Base-by-base conservation (phyloP, 64 coral and sea anemone species). In the Trachythela sp. region DNA sequence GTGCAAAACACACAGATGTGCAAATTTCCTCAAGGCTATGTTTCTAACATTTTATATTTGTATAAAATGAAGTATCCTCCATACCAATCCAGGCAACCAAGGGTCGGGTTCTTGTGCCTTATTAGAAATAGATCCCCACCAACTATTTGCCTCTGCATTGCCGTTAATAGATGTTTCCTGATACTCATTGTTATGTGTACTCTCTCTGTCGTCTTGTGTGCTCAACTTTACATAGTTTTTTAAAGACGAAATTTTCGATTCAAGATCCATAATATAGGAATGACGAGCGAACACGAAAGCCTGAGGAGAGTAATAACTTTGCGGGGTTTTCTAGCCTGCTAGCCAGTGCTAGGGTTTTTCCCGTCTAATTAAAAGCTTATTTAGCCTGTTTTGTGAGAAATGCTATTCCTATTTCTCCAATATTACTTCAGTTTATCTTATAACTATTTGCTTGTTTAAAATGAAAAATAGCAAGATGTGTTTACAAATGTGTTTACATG, bases 41-140 rank as follows among this genome's bases (percentile, higher is more conserved):
- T 59, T n/a, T 59, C 54, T 4, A 59, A n/a, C 54, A 59, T n/a
- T 18, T 59, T 59, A 17, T 59, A 59, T 59, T 59, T 59, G 15
- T 59, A 22, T 59, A 17, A 59, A 17, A 64, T 64, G 56, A 64
- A 64, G 56, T 64, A 52, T 8, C 22, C 49, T 8, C 8, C n/a
- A n/a, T 27, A 80, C 75, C 75, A 80, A 80, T 35, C 75, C 75
- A 34, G 75, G 75, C 13, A 80, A 17, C 75, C 75, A 80, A 37
- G 75, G 75, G 37, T 80, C 75, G 31, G 75, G 75, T 80, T 80
- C 75, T 80, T 80, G 32, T 35, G 75, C 75, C 2, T 80, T 80
- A 39, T 1, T 80, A 6, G 75, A 37, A 17, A 80, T 11, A 37
- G 75, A 80, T 18, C 30, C 4, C 75, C 75, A 80, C 33, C 31